Conservation (phyloP, 1,140 invertebrate species). For the Lasaia peninsularis region DNA sequence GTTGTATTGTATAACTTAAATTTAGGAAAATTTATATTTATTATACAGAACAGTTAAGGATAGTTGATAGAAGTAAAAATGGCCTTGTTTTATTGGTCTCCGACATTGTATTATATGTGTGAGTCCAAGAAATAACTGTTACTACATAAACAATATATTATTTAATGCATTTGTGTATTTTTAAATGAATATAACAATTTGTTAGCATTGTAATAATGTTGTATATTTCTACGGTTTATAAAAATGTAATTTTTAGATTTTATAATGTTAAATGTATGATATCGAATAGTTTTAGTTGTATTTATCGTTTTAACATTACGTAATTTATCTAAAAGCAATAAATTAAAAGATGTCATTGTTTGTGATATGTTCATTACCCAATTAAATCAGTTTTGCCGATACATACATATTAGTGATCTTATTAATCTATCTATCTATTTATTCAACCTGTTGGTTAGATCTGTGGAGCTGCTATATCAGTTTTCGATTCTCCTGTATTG, state of each 20-base stretch:
- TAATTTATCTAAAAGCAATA: constrained; percentile 14
- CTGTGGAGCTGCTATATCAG: too few relatives aligned
- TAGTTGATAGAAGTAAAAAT: background rate
- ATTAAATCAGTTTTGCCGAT: too few relatives aligned
- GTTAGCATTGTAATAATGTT: constrained; percentile 16
- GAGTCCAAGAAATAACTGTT: background rate
- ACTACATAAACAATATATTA: background rate
- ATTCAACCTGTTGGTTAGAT: too few relatives aligned
- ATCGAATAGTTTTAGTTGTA: constrained; percentile 26
- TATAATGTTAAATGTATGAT: constrained; percentile 19
- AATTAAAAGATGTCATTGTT: background rate
- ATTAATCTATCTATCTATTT: too few relatives aligned
- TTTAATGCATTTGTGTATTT: constrained; percentile 11
- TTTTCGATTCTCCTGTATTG: too few relatives aligned
- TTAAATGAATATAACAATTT: constrained; percentile 5
- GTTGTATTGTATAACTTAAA: background rate
- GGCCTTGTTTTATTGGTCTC: constrained; percentile 3
- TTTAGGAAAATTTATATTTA: constrained; percentile 1
- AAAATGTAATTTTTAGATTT: constrained; percentile 16
- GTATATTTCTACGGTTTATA: constrained; percentile 26
- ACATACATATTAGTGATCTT: too few relatives aligned
- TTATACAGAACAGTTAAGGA: background rate
- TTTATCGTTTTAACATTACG: constrained; percentile 15
- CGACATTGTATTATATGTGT: background rate
- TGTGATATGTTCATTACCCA: constrained; percentile 4